These are phyloP conservation scores for Aplidium turbinatum DNA, from an alignment of 23 tunicate species.

Conservation along the genomic window DNA sequence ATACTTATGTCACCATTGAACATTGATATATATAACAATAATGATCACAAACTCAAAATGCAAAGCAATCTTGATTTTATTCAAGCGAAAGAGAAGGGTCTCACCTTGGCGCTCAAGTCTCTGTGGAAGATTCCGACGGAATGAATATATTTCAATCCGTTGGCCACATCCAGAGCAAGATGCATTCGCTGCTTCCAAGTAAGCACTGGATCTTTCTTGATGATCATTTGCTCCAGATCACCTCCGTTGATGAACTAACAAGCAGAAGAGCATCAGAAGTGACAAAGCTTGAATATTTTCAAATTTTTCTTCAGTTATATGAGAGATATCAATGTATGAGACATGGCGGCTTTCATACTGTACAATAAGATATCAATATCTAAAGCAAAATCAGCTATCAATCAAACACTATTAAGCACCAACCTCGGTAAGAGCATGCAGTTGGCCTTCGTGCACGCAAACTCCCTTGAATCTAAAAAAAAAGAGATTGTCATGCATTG, in stretches of 20 bases:
- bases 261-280: no score
- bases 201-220: constrained; percentile 27
- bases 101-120: constrained; percentile 87
- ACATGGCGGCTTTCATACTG: no score
- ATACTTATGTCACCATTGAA: no score
- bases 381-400: neutral
- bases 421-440: constrained; percentile 91
- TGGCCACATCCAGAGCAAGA: constrained; percentile 67
- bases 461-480: constrained; percentile 85
- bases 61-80: no score
- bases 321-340: no score
- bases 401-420: neutral
- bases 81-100: no score
- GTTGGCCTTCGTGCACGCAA: constrained; percentile 90
- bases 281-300: no score
- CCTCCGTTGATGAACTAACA: constrained; percentile 88
- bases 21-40: no score
- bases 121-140: constrained; percentile 84
- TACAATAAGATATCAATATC: no score
- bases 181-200: constrained; percentile 74
- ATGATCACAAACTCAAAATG: no score
- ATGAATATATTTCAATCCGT: constrained; percentile 75
- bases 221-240: constrained; percentile 74
- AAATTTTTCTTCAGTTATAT: no score
- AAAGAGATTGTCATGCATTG: no score